Conservation (phyloP, 2,113 vertebrate species). For the Crypturellus undulatus region DNA sequence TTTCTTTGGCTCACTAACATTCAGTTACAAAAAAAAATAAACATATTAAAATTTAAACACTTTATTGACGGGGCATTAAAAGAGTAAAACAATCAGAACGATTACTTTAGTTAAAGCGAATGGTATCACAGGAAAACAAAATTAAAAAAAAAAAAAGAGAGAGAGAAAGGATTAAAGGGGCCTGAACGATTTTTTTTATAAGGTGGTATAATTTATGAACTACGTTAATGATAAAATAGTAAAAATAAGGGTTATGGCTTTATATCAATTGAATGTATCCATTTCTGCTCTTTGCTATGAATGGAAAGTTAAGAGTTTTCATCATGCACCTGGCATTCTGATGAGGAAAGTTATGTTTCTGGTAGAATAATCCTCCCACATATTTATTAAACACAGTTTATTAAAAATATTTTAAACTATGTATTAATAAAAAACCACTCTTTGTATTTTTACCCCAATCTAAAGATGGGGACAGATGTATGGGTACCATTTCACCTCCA, state of each 20-base stretch:
- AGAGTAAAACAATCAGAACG: background rate
- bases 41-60: background rate
- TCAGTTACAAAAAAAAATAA: background rate
- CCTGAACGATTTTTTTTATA: background rate
- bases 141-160: no score
- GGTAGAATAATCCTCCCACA: background rate
- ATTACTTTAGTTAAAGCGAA: background rate
- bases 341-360: background rate
- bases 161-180: background rate
- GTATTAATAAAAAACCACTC: background rate
- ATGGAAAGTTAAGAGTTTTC: background rate
- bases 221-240: background rate
- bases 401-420: no score
- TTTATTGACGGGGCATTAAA: background rate
- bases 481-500: background rate
- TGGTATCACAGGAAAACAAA: background rate
- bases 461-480: background rate
- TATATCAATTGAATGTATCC: background rate
- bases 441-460: background rate
- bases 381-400: no score
- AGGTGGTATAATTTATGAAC: background rate
- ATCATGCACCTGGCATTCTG: background rate
- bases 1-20: background rate
- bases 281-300: background rate
- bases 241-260: background rate